Evolutionary conservation across 2,888 invertebrate species (phyloP).

Genomic region (Holacanthella duospinosa): DNA sequence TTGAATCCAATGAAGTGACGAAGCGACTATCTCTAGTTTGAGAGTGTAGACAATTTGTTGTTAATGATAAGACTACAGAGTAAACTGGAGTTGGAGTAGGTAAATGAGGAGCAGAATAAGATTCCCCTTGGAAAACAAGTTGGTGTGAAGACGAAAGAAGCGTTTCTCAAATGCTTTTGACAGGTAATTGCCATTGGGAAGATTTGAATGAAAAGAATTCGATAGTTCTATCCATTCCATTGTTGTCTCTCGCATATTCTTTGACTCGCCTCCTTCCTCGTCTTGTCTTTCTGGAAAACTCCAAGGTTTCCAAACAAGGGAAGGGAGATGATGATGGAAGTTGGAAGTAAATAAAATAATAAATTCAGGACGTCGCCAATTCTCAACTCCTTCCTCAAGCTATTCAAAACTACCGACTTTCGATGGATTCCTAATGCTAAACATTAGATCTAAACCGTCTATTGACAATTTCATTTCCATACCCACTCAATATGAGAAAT

Average conservation of each 20-base stretch:
- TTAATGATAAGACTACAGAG: not conserved
- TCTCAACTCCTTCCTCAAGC: not conserved
- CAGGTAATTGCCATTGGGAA: not conserved
- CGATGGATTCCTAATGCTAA: slow-evolving; percentile 2
- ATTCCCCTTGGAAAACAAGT: too few relatives aligned
- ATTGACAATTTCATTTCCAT: slow-evolving; percentile 6
- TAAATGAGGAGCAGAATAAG: not conserved
- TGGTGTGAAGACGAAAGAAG: not conserved
- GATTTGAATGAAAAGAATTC: not conserved
- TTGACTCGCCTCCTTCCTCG: not conserved
- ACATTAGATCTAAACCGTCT: not conserved
- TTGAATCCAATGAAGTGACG: not conserved
- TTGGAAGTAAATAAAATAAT: not conserved
- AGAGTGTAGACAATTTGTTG: not conserved
- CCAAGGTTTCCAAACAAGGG: not conserved
- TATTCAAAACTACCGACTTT: not conserved
- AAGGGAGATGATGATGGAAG: not conserved
- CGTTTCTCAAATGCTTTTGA: not conserved
- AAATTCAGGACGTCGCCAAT: slow-evolving; percentile 1
- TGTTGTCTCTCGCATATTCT: too few relatives aligned
- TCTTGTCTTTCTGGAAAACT: not conserved
- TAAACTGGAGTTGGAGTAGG: not conserved
- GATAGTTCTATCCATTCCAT: not conserved
- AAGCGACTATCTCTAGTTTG: not conserved
- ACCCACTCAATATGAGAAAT: not conserved